Conservation (phyloP, 2,797 vertebrate species). For the Rhinogobio ventralis region DNA sequence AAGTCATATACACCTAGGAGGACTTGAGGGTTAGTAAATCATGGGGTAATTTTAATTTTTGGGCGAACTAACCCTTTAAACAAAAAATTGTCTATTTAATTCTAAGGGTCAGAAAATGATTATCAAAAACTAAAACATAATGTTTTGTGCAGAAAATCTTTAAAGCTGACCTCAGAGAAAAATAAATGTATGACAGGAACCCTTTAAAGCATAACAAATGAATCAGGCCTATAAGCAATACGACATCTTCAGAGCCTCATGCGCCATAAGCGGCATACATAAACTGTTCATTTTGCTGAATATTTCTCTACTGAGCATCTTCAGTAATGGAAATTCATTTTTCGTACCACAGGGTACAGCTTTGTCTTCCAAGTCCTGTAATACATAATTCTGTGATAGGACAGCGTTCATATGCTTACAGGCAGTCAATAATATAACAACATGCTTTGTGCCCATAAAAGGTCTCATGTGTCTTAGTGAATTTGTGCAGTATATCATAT, state of each 20-base stretch:
- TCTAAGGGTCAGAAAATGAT: neutral
- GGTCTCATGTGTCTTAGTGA: neutral
- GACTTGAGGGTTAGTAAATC: no score
- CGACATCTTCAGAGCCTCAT: neutral
- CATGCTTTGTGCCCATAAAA: neutral
- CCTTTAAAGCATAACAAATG: neutral
- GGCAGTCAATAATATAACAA: neutral
- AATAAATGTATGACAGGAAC: neutral
- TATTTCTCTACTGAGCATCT: constrained; percentile 3
- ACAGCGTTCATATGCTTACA: neutral
- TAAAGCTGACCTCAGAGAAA: neutral
- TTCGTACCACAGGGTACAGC: neutral
- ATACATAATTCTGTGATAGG: neutral
- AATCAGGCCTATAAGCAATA: neutral
- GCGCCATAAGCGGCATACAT: neutral
- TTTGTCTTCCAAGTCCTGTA: neutral
- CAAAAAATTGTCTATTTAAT: neutral
- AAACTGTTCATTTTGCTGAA: neutral
- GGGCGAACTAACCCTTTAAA: neutral
- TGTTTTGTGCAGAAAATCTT: neutral
- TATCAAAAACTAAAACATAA: neutral
- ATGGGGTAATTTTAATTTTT: no score
- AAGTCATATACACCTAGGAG: no score
- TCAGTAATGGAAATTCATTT: neutral
- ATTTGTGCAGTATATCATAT: neutral